Evolutionary conservation across 1,140 invertebrate species (phyloP).

Genomic region (Diorhabda elongata): DNA sequence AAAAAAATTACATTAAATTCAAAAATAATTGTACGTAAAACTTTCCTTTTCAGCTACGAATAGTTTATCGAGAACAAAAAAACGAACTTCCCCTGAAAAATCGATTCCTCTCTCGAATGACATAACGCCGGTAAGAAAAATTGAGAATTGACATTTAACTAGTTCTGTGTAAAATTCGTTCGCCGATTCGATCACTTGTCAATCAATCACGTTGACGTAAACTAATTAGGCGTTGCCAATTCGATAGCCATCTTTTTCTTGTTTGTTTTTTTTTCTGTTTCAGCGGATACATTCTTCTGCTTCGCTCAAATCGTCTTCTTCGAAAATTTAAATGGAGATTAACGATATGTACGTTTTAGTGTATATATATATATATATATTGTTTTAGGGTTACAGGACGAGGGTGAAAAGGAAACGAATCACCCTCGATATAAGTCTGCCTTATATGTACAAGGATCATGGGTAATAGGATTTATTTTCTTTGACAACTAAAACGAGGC

Average conservation of each 20-base stretch:
- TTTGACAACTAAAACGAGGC: not conserved
- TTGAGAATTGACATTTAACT: not conserved
- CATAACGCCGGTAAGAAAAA: conserved; percentile 43
- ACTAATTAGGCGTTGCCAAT: too few relatives aligned
- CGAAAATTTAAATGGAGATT: conserved; percentile 14
- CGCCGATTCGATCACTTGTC: too few relatives aligned
- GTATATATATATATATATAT: conserved; percentile 10
- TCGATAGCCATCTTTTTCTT: too few relatives aligned
- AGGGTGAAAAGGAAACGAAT: conserved; percentile 41
- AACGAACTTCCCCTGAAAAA: conserved; percentile 11
- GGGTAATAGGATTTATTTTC: conserved; percentile 6
- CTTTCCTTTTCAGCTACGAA: conserved; percentile 6
- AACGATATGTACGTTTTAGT: not conserved
- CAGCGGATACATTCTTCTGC: conserved; percentile 40
- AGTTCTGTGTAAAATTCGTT: too few relatives aligned
- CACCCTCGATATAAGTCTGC: conserved; percentile 33
- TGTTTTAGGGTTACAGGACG: conserved; percentile 37
- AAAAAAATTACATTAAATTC: too few relatives aligned
- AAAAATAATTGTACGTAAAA: too few relatives aligned
- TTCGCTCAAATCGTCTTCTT: conserved; percentile 37
- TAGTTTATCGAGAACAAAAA: conserved; percentile 1
- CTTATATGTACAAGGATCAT: conserved; percentile 29
- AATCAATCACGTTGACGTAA: too few relatives aligned
- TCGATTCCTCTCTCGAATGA: conserved; percentile 22
- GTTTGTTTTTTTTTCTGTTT: conserved; percentile 24